These are phyloP conservation scores for Sphecodes monilicornis DNA, from an alignment of 2,888 invertebrate genomes.

Conservation along the genomic window DNA sequence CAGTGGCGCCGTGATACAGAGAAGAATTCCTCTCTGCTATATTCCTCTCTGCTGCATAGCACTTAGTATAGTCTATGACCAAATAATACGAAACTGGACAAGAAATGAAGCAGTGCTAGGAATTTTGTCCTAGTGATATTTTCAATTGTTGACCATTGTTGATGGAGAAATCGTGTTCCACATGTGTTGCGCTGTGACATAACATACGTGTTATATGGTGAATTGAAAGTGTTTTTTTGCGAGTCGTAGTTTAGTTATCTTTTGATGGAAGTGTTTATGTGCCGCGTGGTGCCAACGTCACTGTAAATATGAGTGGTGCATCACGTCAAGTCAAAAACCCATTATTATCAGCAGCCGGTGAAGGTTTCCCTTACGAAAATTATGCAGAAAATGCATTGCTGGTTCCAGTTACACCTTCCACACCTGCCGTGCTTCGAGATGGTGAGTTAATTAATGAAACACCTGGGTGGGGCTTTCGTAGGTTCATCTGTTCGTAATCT, in stretches of 20 bases:
- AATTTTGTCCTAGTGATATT: background rate
- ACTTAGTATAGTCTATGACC: background rate
- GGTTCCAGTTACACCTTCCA: slow-evolving; percentile 87
- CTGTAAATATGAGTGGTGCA: slow-evolving; percentile 82
- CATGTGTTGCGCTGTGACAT: background rate
- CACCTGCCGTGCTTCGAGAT: slow-evolving; percentile 79
- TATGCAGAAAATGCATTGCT: slow-evolving; percentile 90
- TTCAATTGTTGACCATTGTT: background rate
- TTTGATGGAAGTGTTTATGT: slow-evolving; percentile 60
- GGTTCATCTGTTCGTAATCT: slow-evolving; percentile 25
- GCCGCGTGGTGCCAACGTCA: slow-evolving; percentile 46
- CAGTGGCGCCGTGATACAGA: no score
- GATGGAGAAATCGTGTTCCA: background rate
- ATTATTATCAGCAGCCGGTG: slow-evolving; percentile 90
- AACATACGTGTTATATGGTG: slow-evolving; percentile 9
- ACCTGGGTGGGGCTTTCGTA: slow-evolving; percentile 69
- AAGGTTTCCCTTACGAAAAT: slow-evolving; percentile 90
- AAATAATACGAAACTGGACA: background rate
- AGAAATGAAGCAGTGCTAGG: background rate
- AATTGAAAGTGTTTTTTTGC: slow-evolving; percentile 34
- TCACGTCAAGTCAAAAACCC: slow-evolving; percentile 87
- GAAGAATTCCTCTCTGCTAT: no score
- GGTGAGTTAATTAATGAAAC: slow-evolving; percentile 76
- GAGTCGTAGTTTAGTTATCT: slow-evolving; percentile 39
- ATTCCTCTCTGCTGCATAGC: no score